Evolutionary conservation across 2,113 vertebrate species (phyloP), one percentile per base, ranked within the genome.

Genomic region (Heliornis fulica): DNA sequence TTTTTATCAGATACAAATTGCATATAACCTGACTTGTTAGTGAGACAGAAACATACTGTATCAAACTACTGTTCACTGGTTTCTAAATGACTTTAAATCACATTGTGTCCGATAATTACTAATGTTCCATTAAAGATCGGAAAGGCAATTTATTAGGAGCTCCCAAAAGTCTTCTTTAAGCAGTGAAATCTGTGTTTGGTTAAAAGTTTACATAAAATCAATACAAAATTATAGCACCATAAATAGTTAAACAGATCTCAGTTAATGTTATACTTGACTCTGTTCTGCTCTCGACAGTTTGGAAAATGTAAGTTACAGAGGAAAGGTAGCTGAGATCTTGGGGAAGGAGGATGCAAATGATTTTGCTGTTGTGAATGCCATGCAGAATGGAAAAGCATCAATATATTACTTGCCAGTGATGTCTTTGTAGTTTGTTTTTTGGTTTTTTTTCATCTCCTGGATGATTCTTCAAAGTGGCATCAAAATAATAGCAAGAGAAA

Each of bases 131-230:
- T 96, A 97, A 96, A 94, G 95, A 96, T 96, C 5, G 1, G 94
- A 96, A 96, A 95, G 76, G 87, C 90, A 96, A 96, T 97, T 97
- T 96, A 96, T 97, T 97, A 97, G 36, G 36, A 95, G 97, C 89
- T 98, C 97, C 97, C 96, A 85, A 95, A 98, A 98, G 97, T 71
- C 51, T 94, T 97, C 90, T 97, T 97, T 96, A 97, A 95, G 97
- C 79, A 97, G 92, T 96, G 90, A 92, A 94, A 96, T 97, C 92
- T 97, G 95, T 97, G 95, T 98, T 98, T 98, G 96, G 95, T 97
- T 97, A 97, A 97, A 98, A 97, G 88, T 97, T 97, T 97, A 97
- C 96, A 98, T 94, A 97, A 98, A 98, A 97, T 98, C 97, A 97
- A 98, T 97, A 97, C 96, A 96, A 97, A 98, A 98, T 98, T 97